Evolutionary conservation across 2,888 invertebrate genomes (phyloP).

Genomic region (Sthenelais limicola): DNA sequence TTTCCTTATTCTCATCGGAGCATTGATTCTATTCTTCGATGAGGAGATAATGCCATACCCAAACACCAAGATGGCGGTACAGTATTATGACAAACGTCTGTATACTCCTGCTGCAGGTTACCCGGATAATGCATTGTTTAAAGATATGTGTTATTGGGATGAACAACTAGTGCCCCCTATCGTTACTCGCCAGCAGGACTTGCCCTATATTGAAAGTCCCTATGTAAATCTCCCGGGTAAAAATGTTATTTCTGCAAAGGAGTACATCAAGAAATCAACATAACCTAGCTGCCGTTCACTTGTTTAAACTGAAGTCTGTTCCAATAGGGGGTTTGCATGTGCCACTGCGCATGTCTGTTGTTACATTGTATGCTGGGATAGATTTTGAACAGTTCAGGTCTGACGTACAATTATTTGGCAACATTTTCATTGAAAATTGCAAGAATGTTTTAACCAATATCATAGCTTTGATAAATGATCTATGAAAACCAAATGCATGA

Average conservation of each 20-base stretch:
- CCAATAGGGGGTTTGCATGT: too few species aligned
- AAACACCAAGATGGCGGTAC: slow-evolving; percentile 3
- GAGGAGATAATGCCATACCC: slow-evolving; percentile 34
- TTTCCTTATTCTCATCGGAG: not conserved
- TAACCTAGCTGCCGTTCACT: not conserved
- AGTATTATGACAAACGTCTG: too few species aligned
- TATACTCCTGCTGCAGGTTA: not conserved
- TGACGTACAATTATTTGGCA: too few species aligned
- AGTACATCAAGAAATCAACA: slow-evolving; percentile 21
- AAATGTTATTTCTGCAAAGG: not conserved
- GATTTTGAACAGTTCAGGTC: too few species aligned
- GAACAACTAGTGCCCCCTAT: not conserved
- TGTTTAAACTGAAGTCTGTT: too few species aligned
- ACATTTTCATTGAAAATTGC: too few species aligned
- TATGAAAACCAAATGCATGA: too few species aligned
- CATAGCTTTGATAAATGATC: too few species aligned
- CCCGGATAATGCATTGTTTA: slow-evolving; percentile 25
- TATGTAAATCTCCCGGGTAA: not conserved
- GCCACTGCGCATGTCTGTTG: too few species aligned
- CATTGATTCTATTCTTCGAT: slow-evolving; percentile 39
- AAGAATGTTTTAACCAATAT: too few species aligned
- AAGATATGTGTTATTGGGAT: slow-evolving; percentile 8
- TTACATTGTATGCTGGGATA: too few species aligned
- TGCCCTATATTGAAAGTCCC: not conserved
- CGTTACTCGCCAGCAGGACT: slow-evolving; percentile 14